Evolutionary conservation across 2,797 vertebrate genomes (phyloP).

Genomic region (Eurystomus glaucurus): DNA sequence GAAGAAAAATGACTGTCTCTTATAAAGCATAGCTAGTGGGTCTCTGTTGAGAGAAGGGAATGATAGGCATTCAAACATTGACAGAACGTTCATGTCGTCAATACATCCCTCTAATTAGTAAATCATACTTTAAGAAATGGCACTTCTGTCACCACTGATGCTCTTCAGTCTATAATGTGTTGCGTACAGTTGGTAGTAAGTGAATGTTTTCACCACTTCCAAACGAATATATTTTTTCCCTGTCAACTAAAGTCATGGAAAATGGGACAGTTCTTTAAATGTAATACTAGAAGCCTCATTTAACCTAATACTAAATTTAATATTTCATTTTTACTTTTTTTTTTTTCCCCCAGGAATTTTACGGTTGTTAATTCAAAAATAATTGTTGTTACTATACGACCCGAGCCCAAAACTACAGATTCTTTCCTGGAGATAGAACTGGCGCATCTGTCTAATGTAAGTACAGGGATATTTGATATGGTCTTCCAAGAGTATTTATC

Average conservation of each 20-base stretch:
- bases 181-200: neutral
- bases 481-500: neutral
- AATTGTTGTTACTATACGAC: conserved; percentile 97
- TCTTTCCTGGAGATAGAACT: conserved; percentile 96
- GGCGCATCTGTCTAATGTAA: conserved; percentile 97
- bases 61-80: conserved; percentile 21
- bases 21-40: neutral
- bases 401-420: conserved; percentile 92
- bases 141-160: neutral
- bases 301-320: neutral
- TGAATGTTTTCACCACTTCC: neutral
- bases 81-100: conserved; percentile 35
- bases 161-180: neutral
- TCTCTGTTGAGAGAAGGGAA: conserved; percentile 21
- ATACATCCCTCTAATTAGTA: conserved; percentile 12
- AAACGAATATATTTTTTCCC: neutral
- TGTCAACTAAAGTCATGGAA: neutral
- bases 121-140: conserved; percentile 6
- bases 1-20: conserved; percentile 1
- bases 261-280: neutral
- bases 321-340: conserved; percentile 37
- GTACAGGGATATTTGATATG: conserved; percentile 47
- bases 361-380: conserved; percentile 98
- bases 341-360: conserved; percentile 89
- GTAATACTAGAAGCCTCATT: neutral